Conservation (phyloP, 2,797 vertebrate species). For the Chiloscyllium punctatum region DNA sequence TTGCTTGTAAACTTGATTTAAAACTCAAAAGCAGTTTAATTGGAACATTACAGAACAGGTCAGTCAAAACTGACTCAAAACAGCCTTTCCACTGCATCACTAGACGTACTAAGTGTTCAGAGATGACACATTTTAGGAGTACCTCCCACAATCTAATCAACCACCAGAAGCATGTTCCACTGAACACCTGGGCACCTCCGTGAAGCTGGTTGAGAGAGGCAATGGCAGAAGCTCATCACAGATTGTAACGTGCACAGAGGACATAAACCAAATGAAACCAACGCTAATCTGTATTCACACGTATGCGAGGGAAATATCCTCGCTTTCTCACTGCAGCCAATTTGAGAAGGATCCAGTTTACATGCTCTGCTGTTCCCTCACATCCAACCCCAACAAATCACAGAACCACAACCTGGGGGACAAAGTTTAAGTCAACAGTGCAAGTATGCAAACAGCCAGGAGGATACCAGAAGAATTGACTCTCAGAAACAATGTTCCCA, state of each 20-base stretch:
- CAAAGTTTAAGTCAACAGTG: background rate
- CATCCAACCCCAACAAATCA: background rate
- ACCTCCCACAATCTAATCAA: background rate
- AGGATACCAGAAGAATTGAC: background rate
- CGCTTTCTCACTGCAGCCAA: background rate
- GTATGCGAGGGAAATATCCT: background rate
- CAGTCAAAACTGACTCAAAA: constrained; percentile 10
- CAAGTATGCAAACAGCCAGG: background rate
- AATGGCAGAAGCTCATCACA: background rate
- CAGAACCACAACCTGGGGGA: background rate
- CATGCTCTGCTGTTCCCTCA: background rate
- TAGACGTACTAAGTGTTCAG: background rate
- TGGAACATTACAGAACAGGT: background rate
- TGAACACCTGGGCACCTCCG: background rate
- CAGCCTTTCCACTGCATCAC: background rate
- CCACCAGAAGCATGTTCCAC: background rate
- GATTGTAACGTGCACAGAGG: background rate
- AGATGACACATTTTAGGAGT: background rate
- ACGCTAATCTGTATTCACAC: background rate
- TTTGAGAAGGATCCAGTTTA: background rate
- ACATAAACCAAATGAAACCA: background rate
- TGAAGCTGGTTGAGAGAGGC: background rate
- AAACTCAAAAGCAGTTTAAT: background rate
- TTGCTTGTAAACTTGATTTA: background rate
- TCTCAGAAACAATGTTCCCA: background rate